These are phyloP conservation scores for Limnephilus lunatus DNA, from an alignment of 2,888 invertebrate species.

Conservation along the genomic window DNA sequence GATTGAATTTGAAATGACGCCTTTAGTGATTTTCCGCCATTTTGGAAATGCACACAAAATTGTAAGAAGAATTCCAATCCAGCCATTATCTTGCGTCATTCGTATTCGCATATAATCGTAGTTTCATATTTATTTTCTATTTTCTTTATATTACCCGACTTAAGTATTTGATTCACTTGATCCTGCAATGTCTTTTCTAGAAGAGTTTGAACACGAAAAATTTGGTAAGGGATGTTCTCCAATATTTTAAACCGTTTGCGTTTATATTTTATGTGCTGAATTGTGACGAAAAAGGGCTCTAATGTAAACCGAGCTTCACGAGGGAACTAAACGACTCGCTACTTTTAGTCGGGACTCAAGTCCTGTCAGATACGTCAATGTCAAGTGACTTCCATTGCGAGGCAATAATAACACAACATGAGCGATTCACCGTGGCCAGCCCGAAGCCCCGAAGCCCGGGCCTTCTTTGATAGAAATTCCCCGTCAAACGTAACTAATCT, in stretches of 20 bases:
- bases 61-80: too few species aligned
- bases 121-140: too few species aligned
- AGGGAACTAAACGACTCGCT: neutral
- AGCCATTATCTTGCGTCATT: too few species aligned
- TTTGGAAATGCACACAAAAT: neutral
- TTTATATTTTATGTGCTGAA: too few species aligned
- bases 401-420: slow-evolving; percentile 27
- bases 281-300: too few species aligned
- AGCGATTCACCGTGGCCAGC: neutral
- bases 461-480: slow-evolving; percentile 35
- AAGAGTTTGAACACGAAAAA: too few species aligned
- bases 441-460: neutral
- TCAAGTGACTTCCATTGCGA: slow-evolving; percentile 24
- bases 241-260: too few species aligned
- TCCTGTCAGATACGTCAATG: slow-evolving; percentile 29
- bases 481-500: slow-evolving; percentile 31
- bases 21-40: neutral
- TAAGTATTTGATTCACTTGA: too few species aligned
- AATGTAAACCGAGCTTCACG: neutral
- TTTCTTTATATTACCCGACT: too few species aligned
- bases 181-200: too few species aligned
- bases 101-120: too few species aligned
- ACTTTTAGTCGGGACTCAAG: neutral
- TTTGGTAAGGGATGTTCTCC: too few species aligned
- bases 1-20: neutral